Conservation (phyloP, 2,113 vertebrate species). For the Sigmodon hispidus region DNA sequence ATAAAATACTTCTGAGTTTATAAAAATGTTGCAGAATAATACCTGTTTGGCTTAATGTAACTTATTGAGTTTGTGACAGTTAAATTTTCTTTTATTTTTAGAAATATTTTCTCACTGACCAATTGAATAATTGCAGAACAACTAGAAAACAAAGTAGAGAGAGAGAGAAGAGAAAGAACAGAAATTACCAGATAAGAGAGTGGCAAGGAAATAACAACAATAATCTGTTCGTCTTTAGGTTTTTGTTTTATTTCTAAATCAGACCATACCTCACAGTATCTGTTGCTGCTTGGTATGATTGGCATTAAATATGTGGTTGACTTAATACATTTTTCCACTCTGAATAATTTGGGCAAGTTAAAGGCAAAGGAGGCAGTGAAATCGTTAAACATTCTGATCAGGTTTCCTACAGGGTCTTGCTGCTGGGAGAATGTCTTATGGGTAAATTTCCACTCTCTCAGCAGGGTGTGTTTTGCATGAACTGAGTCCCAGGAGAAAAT, state of each 20-base stretch:
- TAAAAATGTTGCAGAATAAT: slow-evolving; percentile 72
- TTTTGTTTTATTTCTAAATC: slow-evolving; percentile 67
- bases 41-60: slow-evolving; percentile 58
- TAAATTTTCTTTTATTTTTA: not conserved
- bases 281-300: slow-evolving; percentile 69
- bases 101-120: slow-evolving; percentile 77
- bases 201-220: slow-evolving; percentile 69
- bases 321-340: slow-evolving; percentile 42
- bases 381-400: slow-evolving; percentile 89
- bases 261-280: slow-evolving; percentile 61
- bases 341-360: slow-evolving; percentile 75
- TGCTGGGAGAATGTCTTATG: slow-evolving; percentile 91
- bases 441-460: slow-evolving; percentile 96
- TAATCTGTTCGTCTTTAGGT: slow-evolving; percentile 55
- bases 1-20: slow-evolving; percentile 74
- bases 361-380: slow-evolving; percentile 71
- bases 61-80: slow-evolving; percentile 65
- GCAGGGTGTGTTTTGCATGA: slow-evolving; percentile 95
- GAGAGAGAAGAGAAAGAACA: slow-evolving; percentile 60
- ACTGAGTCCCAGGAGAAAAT: slow-evolving; percentile 93
- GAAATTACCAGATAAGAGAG: slow-evolving; percentile 63
- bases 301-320: slow-evolving; percentile 74
- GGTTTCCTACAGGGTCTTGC: slow-evolving; percentile 89
- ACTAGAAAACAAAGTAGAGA: slow-evolving; percentile 76
- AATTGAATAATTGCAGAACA: slow-evolving; percentile 68